phyloP scores from a whole-genome alignment of 1,140 invertebrate genomes.

The Brachionus asplanchnoidis region DNA sequence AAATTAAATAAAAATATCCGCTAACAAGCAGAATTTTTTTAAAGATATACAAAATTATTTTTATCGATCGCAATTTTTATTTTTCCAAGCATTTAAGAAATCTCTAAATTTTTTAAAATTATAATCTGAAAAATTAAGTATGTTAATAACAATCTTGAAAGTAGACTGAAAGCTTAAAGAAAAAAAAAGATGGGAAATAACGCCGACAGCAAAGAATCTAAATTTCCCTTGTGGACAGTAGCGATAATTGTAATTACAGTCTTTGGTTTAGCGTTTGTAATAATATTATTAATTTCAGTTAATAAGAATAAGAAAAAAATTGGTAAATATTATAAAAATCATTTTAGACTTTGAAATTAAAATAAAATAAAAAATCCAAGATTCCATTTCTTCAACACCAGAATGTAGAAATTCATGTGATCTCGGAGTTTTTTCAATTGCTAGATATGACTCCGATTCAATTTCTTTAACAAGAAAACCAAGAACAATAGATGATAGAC shows the following conservation, averaged over 20 bases:
- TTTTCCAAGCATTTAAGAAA: not conserved
- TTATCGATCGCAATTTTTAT: not conserved
- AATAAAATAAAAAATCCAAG: not conserved
- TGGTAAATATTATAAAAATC: not conserved
- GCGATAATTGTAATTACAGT: not conserved
- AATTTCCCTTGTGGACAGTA: not conserved
- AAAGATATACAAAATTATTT: not conserved
- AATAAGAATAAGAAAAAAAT: not conserved
- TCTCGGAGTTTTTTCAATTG: not conserved
- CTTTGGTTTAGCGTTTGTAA: not conserved
- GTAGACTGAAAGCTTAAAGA: not conserved
- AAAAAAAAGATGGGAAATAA: not conserved
- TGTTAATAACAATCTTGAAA: not conserved
- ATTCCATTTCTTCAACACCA: not conserved
- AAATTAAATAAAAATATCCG: not conserved
- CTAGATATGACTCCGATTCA: not conserved
- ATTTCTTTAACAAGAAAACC: not conserved
- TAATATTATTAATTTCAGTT: not conserved
- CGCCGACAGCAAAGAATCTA: not conserved
- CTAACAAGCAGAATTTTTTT: not conserved
- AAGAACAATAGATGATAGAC: not conserved
- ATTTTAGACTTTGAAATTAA: not conserved
- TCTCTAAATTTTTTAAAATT: not conserved
- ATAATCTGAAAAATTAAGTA: not conserved
- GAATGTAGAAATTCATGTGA: not conserved